Percentiles rank a stretch among this genome's conserved stretches.
Conservation (phyloP, 2,113 vertebrate genomes). For the Elephas maximus region DNA sequence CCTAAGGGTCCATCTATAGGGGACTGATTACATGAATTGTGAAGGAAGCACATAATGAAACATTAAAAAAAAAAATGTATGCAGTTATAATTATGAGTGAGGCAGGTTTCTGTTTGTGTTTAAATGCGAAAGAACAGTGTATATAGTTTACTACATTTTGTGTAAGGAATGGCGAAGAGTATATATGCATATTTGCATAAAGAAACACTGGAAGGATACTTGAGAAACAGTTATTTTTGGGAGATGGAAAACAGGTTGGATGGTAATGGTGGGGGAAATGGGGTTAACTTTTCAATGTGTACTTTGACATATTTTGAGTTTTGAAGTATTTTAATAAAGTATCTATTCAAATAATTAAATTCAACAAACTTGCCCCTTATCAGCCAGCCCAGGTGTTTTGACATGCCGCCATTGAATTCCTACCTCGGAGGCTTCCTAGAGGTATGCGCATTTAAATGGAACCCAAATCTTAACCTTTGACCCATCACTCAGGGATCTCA, state of each 20-base stretch:
- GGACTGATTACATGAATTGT: not conserved
- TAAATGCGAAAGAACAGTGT: not conserved
- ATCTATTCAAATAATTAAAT: not conserved
- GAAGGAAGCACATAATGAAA: not conserved
- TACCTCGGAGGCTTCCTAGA: not conserved
- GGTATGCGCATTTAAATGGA: not conserved
- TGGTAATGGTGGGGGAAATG: not conserved
- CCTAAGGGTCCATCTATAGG: not conserved
- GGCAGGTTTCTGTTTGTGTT: not conserved
- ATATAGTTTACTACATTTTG: not conserved
- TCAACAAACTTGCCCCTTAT: not conserved
- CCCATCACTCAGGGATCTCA: not conserved
- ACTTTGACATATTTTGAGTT: slow-evolving; percentile 17
- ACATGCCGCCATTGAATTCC: not conserved
- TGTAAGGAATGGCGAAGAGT: not conserved
- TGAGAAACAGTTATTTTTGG: not conserved
- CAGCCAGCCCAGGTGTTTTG: not conserved
- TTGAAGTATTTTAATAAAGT: not conserved
- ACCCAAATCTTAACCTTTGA: not conserved
- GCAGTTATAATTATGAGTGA: not conserved
- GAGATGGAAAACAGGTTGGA: not conserved
- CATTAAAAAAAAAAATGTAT: no score
- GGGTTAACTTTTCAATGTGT: not conserved
- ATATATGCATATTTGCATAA: not conserved
- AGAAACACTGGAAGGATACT: not conserved